These are phyloP conservation scores for Galago senegalensis DNA, from an alignment of 2,797 vertebrate genomes.

Conservation along the genomic window DNA sequence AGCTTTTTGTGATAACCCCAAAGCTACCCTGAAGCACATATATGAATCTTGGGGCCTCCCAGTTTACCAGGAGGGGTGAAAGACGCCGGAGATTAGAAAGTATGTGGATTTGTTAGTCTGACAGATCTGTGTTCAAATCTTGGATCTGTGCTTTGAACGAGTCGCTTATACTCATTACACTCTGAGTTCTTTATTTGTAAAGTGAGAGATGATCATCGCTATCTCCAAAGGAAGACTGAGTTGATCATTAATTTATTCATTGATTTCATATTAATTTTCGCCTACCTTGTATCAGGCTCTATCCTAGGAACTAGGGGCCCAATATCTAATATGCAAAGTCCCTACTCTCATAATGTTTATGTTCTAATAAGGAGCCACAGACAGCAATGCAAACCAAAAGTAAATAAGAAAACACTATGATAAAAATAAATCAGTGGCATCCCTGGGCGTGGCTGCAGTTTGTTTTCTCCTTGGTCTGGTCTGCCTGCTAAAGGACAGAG, in stretches of 20 bases:
- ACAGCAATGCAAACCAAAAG: background rate
- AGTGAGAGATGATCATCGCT: background rate
- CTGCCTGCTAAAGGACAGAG: background rate
- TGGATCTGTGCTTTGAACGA: background rate
- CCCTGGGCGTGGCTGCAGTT: background rate
- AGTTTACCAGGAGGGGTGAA: background rate
- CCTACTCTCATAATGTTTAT: background rate
- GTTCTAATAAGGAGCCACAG: background rate
- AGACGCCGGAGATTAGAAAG: background rate
- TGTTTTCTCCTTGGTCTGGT: background rate
- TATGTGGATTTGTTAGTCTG: background rate
- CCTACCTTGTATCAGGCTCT: background rate
- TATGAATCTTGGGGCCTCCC: background rate
- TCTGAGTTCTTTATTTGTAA: constrained; percentile 22
- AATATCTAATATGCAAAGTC: background rate
- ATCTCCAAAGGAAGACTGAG: background rate
- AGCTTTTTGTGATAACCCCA: background rate
- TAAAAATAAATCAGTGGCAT: background rate
- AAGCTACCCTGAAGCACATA: background rate
- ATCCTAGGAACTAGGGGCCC: background rate
- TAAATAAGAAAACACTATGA: constrained; percentile 5
- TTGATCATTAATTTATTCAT: background rate
- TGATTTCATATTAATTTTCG: constrained; percentile 23
- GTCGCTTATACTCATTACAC: background rate
- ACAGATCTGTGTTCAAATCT: constrained; percentile 9